Percentiles rank a stretch among this genome's conserved stretches.
These are phyloP conservation scores for Holothuria glaberrima DNA, from an alignment of 35 echinoderm and acorn worm genomes.

Conservation along the genomic window DNA sequence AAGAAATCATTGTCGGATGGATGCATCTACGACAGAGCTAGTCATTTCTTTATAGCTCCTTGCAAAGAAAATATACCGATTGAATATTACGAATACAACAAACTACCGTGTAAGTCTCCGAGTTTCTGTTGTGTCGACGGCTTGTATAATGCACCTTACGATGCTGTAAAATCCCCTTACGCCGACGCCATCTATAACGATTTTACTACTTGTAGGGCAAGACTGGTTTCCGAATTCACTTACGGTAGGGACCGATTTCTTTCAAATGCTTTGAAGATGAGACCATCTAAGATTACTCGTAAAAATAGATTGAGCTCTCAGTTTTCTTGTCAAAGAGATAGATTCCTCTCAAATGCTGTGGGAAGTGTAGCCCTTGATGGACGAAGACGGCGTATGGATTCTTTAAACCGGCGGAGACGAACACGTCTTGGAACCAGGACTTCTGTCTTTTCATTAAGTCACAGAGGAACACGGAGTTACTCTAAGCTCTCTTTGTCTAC, in stretches of 20 bases:
- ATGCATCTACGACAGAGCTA: not conserved
- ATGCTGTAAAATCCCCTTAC: not conserved
- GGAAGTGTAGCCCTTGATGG: not conserved
- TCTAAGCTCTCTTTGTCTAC: not conserved
- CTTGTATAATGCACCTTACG: not conserved
- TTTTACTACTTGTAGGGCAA: not conserved
- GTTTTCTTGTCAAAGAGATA: not conserved
- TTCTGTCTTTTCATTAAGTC: not conserved
- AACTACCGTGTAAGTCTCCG: not conserved
- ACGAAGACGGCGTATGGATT: not conserved
- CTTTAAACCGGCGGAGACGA: not conserved
- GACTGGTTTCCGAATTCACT: conserved; percentile 29
- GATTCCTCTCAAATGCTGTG: not conserved
- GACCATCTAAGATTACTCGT: not conserved
- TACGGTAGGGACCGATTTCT: conserved; percentile 30
- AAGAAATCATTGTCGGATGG: not conserved
- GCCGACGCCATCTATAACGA: not conserved
- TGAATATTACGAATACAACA: not conserved
- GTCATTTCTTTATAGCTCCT: not conserved
- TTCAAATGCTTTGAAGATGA: conserved; percentile 8
- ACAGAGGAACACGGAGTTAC: not conserved
- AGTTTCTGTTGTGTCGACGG: no score
- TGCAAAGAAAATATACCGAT: not conserved
- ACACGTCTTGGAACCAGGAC: not conserved
- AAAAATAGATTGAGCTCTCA: not conserved